Evolutionary conservation across 2,888 invertebrate species (phyloP).

Genomic region (Syrista parreyssii): DNA sequence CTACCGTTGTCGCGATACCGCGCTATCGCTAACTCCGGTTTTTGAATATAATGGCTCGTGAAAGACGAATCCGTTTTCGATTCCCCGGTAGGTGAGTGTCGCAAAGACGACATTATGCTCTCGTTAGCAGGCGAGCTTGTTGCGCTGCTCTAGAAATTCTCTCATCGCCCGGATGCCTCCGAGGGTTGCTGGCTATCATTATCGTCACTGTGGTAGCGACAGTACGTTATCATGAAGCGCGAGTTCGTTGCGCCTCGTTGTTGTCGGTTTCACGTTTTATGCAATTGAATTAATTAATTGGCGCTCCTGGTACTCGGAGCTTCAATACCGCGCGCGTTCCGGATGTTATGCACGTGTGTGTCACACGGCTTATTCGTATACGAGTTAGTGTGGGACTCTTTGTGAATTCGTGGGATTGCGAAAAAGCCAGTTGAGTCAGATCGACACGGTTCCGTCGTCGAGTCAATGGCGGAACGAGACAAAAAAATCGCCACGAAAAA

Average conservation of each 20-base stretch:
- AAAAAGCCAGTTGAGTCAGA: not conserved
- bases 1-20: not conserved
- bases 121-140: not conserved
- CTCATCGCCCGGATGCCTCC: not conserved
- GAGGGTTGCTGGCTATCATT: not conserved
- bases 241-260: constrained; percentile 33
- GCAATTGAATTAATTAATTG: constrained; percentile 55
- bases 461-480: not conserved
- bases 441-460: not conserved
- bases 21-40: not conserved
- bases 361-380: not conserved
- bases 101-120: not conserved
- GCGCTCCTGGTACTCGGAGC: constrained; percentile 20
- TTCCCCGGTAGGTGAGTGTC: not conserved
- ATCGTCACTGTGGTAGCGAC: not conserved
- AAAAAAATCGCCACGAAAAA: not conserved
- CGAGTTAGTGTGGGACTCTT: not conserved
- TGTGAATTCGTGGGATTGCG: not conserved
- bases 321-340: not conserved
- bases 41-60: not conserved
- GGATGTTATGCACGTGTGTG: not conserved
- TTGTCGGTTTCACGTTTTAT: constrained; percentile 39
- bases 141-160: not conserved
- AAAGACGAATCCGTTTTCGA: not conserved
- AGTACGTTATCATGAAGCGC: not conserved